Conservation (phyloP, 2,113 vertebrate genomes). For the Catharus bicknelli region DNA sequence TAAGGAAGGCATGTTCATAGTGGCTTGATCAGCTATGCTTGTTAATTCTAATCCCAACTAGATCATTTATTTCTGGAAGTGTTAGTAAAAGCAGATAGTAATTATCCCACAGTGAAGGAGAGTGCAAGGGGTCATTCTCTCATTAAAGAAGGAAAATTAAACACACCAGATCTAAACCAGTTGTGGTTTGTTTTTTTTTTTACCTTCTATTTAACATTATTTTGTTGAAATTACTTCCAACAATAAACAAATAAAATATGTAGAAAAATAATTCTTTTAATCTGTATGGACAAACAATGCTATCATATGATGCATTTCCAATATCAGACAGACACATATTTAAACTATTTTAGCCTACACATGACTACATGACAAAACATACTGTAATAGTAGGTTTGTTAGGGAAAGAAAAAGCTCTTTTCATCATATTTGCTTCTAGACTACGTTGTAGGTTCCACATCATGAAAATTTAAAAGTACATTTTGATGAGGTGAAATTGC, state of each 20-base stretch:
- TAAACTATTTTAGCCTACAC: background rate
- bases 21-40: conserved; percentile 27
- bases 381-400: background rate
- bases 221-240: background rate
- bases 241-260: background rate
- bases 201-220: background rate
- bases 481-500: background rate
- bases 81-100: conserved; percentile 50
- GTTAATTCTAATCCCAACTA: conserved; percentile 47
- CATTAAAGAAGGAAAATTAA: conserved; percentile 34
- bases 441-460: background rate
- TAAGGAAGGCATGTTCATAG: background rate
- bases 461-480: background rate
- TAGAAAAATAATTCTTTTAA: background rate
- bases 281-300: background rate
- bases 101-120: conserved; percentile 53
- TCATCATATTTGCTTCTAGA: background rate
- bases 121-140: conserved; percentile 50
- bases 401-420: background rate
- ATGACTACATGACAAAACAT: background rate
- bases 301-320: background rate
- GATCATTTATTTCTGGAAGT: conserved; percentile 57
- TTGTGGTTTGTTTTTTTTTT: background rate
- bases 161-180: background rate
- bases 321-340: background rate